phyloP scores from a whole-genome alignment of 2,888 invertebrate species.

The Syrphus vitripennis region DNA sequence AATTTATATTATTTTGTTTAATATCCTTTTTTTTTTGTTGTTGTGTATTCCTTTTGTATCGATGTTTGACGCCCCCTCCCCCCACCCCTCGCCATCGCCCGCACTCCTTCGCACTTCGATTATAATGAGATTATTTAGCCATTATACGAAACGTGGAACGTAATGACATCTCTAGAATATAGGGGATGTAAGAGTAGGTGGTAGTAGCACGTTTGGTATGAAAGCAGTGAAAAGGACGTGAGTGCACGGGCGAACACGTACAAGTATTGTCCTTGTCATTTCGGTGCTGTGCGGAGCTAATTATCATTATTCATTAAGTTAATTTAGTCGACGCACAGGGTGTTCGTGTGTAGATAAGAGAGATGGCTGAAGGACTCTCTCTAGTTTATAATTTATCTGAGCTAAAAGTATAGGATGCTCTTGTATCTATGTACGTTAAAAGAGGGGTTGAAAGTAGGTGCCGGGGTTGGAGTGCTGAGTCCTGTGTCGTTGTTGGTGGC shows the following conservation, averaged over 20 bases:
- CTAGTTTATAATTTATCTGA: conserved; percentile 1
- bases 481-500: neutral
- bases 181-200: conserved; percentile 2
- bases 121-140: conserved; percentile 68
- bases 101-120: conserved; percentile 9
- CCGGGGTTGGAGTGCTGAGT: too few relatives aligned
- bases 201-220: neutral
- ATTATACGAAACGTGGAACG: conserved; percentile 57
- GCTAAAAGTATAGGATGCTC: neutral
- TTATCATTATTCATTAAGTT: conserved; percentile 71
- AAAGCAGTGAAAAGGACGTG: conserved; percentile 29
- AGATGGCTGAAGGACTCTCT: conserved; percentile 39
- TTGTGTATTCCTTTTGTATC: neutral
- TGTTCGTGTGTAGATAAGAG: conserved; percentile 59
- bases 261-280: conserved; percentile 53
- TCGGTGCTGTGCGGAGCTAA: conserved; percentile 54
- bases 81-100: neutral
- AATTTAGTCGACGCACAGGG: conserved; percentile 67
- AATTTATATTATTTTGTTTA: conserved; percentile 36
- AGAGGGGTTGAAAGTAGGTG: neutral
- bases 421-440: neutral
- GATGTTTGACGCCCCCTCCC: neutral
- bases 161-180: conserved; percentile 39
- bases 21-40: conserved; percentile 16
- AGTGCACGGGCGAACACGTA: conserved; percentile 53